phyloP scores from a whole-genome alignment of 2,888 invertebrate genomes.

The Drosophila mulleri region DNA sequence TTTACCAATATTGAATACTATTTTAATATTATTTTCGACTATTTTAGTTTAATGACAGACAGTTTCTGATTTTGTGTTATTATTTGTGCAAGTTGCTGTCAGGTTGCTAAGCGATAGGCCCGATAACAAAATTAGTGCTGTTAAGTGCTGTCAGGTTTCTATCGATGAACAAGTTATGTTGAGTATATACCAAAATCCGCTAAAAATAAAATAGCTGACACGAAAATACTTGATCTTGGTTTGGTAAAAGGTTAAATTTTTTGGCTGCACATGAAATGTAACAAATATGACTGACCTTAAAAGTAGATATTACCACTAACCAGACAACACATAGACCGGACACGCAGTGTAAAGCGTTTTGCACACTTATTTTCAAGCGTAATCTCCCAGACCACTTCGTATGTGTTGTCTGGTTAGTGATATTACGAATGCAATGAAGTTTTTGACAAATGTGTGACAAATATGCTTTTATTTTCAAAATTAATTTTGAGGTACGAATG shows the following conservation, averaged over 20 bases:
- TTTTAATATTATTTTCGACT: background rate
- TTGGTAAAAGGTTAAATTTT: background rate
- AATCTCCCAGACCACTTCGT: too few relatives aligned
- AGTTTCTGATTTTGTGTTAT: background rate
- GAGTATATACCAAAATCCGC: background rate
- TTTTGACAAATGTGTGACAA: background rate
- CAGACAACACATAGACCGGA: too few relatives aligned
- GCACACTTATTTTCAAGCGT: too few relatives aligned
- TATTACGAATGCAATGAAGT: background rate
- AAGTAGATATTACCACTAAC: background rate
- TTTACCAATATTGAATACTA: background rate
- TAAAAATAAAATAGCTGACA: background rate
- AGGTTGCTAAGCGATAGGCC: conserved; percentile 36
- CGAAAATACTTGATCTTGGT: background rate
- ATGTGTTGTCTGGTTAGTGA: too few relatives aligned
- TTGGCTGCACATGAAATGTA: background rate
- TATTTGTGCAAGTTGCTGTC: conserved; percentile 15
- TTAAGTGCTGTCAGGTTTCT: background rate
- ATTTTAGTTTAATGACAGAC: background rate
- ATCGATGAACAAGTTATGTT: background rate
- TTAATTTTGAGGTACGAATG: background rate
- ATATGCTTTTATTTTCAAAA: conserved; percentile 2
- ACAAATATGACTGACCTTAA: background rate
- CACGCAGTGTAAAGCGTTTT: too few relatives aligned
- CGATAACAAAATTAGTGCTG: conserved; percentile 34